Conservation (phyloP, 2,797 vertebrate genomes). For the Rhynchonycteris naso region DNA sequence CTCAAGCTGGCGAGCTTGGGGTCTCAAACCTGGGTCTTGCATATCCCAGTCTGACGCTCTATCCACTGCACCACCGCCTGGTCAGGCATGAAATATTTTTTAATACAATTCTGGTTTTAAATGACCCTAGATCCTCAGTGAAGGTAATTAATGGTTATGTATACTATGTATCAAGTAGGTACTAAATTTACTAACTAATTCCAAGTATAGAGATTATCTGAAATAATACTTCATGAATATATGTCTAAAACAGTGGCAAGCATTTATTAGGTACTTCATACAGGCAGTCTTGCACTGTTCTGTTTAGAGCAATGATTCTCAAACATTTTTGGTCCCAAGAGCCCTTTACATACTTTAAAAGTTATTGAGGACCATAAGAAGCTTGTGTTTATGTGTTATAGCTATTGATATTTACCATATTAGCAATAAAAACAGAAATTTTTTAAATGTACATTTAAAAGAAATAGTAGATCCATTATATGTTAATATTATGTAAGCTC, state of each 20-base stretch:
- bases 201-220: not conserved
- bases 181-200: constrained; percentile 24
- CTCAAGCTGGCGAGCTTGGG: no score
- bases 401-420: constrained; percentile 39
- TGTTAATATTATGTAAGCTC: not conserved
- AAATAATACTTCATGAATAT: not conserved
- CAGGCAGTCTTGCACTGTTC: not conserved
- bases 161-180: not conserved
- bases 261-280: not conserved
- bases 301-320: constrained; percentile 6
- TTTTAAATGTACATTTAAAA: not conserved
- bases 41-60: no score
- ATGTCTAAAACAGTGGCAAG: not conserved
- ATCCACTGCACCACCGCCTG: no score
- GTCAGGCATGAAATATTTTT: not conserved
- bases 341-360: not conserved
- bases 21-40: no score
- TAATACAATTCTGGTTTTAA: constrained; percentile 21
- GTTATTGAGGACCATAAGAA: constrained; percentile 27
- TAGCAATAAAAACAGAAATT: constrained; percentile 44
- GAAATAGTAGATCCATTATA: not conserved
- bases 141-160: not conserved
- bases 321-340: not conserved
- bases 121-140: not conserved
- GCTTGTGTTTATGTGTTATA: constrained; percentile 35